Base-by-base conservation (phyloP, 2,888 invertebrate genomes). In the Anthophora plumipes region DNA sequence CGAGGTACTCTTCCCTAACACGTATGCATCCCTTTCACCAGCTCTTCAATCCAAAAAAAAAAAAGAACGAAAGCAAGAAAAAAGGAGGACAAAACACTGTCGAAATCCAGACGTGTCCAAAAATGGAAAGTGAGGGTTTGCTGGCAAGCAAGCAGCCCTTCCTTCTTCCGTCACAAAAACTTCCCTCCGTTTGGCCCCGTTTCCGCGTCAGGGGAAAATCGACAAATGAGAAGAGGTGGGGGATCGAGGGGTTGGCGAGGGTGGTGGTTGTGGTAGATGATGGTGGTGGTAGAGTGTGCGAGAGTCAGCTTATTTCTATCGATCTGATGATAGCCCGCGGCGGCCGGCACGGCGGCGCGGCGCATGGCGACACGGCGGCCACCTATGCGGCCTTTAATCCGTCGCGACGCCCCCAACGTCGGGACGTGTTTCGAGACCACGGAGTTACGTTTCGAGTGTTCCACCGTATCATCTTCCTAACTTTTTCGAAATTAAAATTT, bases 371-470 rank as follows among this genome's bases (percentile, higher is more conserved):
- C 89, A 84, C 88, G 81, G 82, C 79, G 88, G 83, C 86, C 87
- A 88, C 89, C 88, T 88, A 88, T 86, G 79, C 88, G 88, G 88
- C 87, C 89, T 91, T 89, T 91, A 91, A 90, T 91, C 91, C 91
- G 88, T 87, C 90, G 88, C 86, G 91, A 90, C 91, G 89, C 88
- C 87, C 88, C 82, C 85, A 80, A 85, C 85, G 88, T 86, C 83
- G 89, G 72, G 78, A 85, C 87, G 83, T 41, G 61, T 57, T 61
- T n/a, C n/a, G n/a, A n/a, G 73, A 73, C 75, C 73, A 77, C 80
- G 39, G 48, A 39, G 57, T 9, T 50, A 39, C 72, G 61, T 64
- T 52, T 68, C 57, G 57, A 25, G 22, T 39, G 41, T 55, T 37
- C 50, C 31, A 54, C 11, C 11, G 17, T 2, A 46, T 55, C 39